Percentiles rank a stretch among this genome's conserved stretches.
These are phyloP conservation scores for Rhinolophus sinicus DNA, from an alignment of 2,113 vertebrate genomes.

Conservation along the genomic window DNA sequence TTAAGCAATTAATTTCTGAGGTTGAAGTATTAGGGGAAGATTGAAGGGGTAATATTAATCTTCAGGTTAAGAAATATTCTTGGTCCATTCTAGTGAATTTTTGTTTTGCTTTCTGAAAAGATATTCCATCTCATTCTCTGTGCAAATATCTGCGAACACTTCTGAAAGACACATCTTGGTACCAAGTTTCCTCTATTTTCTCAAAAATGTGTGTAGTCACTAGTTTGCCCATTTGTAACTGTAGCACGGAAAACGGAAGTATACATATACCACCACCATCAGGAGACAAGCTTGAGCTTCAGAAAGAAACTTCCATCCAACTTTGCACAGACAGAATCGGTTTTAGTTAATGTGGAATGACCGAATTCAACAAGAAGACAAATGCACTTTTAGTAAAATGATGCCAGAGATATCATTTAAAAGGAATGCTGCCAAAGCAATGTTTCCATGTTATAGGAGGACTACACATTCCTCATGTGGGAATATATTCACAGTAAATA, in stretches of 20 bases:
- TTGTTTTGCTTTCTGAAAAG: background rate
- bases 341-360: background rate
- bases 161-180: background rate
- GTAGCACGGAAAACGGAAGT: background rate
- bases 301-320: background rate
- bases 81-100: background rate
- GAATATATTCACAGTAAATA: background rate
- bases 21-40: background rate
- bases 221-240: background rate
- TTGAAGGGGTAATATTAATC: background rate
- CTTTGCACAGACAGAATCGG: background rate
- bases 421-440: background rate
- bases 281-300: background rate
- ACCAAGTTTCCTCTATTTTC: background rate
- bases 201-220: background rate
- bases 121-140: background rate
- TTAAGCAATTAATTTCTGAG: background rate
- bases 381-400: background rate
- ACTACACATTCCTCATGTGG: background rate
- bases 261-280: background rate
- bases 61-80: background rate
- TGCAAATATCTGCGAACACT: background rate
- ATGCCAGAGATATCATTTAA: background rate
- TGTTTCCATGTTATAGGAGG: background rate
- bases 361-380: background rate